Conservation (phyloP, 2,113 vertebrate species). For the Dromas ardeola region DNA sequence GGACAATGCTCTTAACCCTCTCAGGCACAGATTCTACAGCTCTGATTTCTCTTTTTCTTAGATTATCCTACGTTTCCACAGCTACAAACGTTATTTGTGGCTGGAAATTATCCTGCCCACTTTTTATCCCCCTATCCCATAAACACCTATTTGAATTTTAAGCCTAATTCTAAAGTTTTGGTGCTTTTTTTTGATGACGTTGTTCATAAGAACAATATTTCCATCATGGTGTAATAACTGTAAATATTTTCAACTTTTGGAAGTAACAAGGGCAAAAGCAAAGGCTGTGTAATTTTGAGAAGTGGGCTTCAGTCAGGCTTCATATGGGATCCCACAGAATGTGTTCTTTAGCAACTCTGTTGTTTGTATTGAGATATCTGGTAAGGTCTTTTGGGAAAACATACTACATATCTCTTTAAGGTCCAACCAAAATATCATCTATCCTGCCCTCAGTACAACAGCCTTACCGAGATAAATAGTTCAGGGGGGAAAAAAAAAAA, state of each 20-base stretch:
- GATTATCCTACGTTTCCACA: background rate
- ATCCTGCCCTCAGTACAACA: slow-evolving; percentile 12
- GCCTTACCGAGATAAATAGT: slow-evolving; percentile 45
- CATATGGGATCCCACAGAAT: slow-evolving; percentile 9
- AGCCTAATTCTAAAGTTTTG: background rate
- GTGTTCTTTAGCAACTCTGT: slow-evolving; percentile 26
- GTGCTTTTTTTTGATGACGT: background rate
- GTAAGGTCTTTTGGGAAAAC: slow-evolving; percentile 41
- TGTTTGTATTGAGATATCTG: slow-evolving; percentile 37
- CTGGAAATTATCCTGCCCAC: background rate
- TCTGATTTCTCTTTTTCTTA: background rate
- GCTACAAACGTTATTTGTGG: background rate
- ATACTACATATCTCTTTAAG: slow-evolving; percentile 42
- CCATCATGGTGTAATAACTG: background rate
- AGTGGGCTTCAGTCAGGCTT: background rate
- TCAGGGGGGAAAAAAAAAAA: background rate
- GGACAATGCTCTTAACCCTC: background rate
- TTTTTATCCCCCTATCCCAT: background rate
- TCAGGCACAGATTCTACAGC: background rate
- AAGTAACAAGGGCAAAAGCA: background rate
- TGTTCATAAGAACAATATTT: background rate
- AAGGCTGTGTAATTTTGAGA: background rate
- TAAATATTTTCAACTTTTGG: background rate
- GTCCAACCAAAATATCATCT: slow-evolving; percentile 59
- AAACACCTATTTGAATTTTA: background rate